phyloP scores from a whole-genome alignment of 2,113 vertebrate genomes.

The Myxocyprinus asiaticus region DNA sequence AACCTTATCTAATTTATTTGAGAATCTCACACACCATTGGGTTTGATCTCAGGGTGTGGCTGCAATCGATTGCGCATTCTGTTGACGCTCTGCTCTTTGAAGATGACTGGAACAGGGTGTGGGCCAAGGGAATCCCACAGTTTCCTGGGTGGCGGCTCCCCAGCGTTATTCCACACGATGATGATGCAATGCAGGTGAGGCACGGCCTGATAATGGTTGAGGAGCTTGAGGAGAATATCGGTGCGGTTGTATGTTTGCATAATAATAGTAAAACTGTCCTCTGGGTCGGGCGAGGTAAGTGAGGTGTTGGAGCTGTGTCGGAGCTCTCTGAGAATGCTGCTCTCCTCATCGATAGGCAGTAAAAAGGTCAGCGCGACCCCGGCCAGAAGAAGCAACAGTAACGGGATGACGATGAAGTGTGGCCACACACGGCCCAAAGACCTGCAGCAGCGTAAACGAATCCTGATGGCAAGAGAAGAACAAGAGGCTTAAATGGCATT shows the following conservation, averaged over 20 bases:
- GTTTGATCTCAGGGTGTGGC: slow-evolving; percentile 85
- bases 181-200: slow-evolving; percentile 84
- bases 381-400: slow-evolving; percentile 65
- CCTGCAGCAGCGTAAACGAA: slow-evolving; percentile 40
- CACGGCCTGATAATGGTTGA: slow-evolving; percentile 93
- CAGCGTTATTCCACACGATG: slow-evolving; percentile 93
- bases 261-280: slow-evolving; percentile 83
- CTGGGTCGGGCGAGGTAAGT: slow-evolving; percentile 40
- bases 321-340: slow-evolving; percentile 49
- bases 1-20: background rate
- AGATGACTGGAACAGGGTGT: slow-evolving; percentile 87
- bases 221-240: slow-evolving; percentile 86
- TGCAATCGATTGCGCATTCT: slow-evolving; percentile 91
- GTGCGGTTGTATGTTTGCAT: slow-evolving; percentile 94
- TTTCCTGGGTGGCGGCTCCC: slow-evolving; percentile 80
- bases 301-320: slow-evolving; percentile 36
- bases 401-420: slow-evolving; percentile 56
- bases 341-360: slow-evolving; percentile 59
- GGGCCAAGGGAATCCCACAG: slow-evolving; percentile 88
- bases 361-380: slow-evolving; percentile 67
- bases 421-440: slow-evolving; percentile 38
- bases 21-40: slow-evolving; percentile 75
- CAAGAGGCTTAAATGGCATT: too few species aligned
- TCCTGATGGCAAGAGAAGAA: slow-evolving; percentile 44
- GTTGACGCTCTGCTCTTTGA: slow-evolving; percentile 86